These are phyloP conservation scores for Tubulanus polymorphus DNA, from an alignment of 2,888 invertebrate species.

Conservation along the genomic window DNA sequence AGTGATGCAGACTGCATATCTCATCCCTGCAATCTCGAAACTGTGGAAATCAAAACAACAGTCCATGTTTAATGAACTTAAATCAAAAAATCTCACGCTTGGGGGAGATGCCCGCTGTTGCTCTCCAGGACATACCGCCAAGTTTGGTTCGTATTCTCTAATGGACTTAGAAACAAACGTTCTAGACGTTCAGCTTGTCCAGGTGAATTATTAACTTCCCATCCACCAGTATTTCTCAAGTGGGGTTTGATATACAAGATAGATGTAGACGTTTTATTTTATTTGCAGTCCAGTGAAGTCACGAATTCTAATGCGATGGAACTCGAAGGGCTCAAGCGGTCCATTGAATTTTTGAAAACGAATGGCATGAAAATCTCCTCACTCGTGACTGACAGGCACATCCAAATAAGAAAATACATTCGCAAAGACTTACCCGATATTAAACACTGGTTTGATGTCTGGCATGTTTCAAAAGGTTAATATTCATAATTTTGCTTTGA, in stretches of 20 bases:
- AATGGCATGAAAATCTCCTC: background rate
- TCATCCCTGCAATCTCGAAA: background rate
- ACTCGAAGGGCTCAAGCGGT: slow-evolving; percentile 5
- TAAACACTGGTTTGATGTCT: background rate
- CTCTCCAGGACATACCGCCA: slow-evolving; percentile 6
- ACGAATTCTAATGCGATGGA: background rate
- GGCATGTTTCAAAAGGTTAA: slow-evolving; percentile 9
- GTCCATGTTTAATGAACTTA: background rate
- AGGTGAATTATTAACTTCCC: no score
- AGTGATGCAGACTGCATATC: no score
- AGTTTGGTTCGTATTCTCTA: background rate
- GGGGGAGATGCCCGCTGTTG: slow-evolving; percentile 1
- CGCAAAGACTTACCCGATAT: background rate
- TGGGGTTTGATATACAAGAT: background rate
- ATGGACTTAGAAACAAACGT: background rate
- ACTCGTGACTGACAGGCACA: background rate
- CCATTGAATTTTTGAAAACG: background rate
- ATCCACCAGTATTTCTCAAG: no score
- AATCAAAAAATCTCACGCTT: background rate
- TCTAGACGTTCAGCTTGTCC: background rate
- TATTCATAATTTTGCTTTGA: no score
- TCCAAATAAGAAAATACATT: background rate
- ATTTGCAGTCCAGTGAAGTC: slow-evolving; percentile 5
- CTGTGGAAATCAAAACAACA: background rate
- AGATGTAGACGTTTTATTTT: background rate